These are phyloP conservation scores for Spodoptera littoralis DNA, from an alignment of 2,888 invertebrate genomes.

Conservation along the genomic window DNA sequence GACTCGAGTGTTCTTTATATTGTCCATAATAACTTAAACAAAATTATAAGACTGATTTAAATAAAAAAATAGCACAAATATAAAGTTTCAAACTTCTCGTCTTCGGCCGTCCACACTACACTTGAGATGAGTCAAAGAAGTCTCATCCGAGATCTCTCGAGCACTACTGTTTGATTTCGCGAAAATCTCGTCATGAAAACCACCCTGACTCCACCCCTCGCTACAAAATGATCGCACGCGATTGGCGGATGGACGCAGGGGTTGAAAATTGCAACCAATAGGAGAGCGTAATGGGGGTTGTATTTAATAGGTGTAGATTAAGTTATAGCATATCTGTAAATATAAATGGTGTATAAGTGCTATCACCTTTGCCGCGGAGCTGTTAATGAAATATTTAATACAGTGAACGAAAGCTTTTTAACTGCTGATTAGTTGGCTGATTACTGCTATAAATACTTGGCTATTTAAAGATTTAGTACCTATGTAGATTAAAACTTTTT, in stretches of 20 bases:
- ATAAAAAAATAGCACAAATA: constrained; percentile 19
- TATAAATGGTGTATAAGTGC: constrained; percentile 81
- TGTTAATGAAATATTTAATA: constrained; percentile 76
- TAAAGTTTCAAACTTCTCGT: constrained; percentile 68
- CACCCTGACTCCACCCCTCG: constrained; percentile 82
- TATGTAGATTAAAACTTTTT: too few relatives aligned
- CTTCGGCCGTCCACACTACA: constrained; percentile 44
- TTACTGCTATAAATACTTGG: constrained; percentile 19
- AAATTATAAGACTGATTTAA: constrained; percentile 2
- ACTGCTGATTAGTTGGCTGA: constrained; percentile 34
- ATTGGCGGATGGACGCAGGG: constrained; percentile 80
- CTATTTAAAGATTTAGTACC: not conserved
- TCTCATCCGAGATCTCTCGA: constrained; percentile 68
- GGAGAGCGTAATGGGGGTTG: constrained; percentile 68
- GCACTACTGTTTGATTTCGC: constrained; percentile 79
- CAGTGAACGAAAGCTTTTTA: constrained; percentile 47
- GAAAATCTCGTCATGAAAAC: constrained; percentile 80
- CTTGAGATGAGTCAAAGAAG: constrained; percentile 54
- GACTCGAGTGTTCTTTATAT: not conserved
- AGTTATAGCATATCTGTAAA: constrained; percentile 83
- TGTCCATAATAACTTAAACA: not conserved
- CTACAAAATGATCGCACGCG: constrained; percentile 63
- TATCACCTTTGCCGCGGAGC: constrained; percentile 72
- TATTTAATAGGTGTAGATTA: constrained; percentile 86
- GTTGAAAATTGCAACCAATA: constrained; percentile 83